Conservation (phyloP, 2,888 invertebrate genomes). For the Bibio marci region DNA sequence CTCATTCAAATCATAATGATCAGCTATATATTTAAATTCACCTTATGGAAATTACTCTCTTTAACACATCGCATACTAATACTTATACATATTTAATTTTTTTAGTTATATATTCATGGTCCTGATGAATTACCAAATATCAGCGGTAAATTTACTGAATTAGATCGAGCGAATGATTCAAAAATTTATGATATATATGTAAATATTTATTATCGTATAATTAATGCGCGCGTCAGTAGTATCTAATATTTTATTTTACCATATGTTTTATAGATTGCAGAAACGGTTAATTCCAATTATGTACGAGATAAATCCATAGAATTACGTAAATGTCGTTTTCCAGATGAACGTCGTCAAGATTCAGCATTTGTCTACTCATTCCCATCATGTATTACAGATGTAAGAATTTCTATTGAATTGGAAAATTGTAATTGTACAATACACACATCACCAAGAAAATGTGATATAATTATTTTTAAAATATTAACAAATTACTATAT, state of each 20-base stretch:
- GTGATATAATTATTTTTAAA: slow-evolving; percentile 10
- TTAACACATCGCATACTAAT: too few species aligned
- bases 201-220: too few species aligned
- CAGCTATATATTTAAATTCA: too few species aligned
- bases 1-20: too few species aligned
- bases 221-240: background rate
- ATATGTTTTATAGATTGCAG: slow-evolving; percentile 14
- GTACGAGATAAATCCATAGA: slow-evolving; percentile 12
- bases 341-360: slow-evolving; percentile 12
- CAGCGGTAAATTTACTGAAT: slow-evolving; percentile 7
- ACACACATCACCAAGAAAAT: slow-evolving; percentile 13
- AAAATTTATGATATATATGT: background rate
- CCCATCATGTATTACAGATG: slow-evolving; percentile 18
- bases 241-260: background rate
- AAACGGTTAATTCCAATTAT: slow-evolving; percentile 16
- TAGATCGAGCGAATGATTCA: background rate
- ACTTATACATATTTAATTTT: too few species aligned
- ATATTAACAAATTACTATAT: background rate
- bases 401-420: slow-evolving; percentile 16
- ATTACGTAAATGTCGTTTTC: slow-evolving; percentile 19
- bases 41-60: too few species aligned
- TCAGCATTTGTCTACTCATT: slow-evolving; percentile 13
- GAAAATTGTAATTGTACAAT: slow-evolving; percentile 19
- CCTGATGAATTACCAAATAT: slow-evolving; percentile 22
- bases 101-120: slow-evolving; percentile 19